phyloP scores from a whole-genome alignment of 2,797 vertebrate species.

The Sparus aurata region DNA sequence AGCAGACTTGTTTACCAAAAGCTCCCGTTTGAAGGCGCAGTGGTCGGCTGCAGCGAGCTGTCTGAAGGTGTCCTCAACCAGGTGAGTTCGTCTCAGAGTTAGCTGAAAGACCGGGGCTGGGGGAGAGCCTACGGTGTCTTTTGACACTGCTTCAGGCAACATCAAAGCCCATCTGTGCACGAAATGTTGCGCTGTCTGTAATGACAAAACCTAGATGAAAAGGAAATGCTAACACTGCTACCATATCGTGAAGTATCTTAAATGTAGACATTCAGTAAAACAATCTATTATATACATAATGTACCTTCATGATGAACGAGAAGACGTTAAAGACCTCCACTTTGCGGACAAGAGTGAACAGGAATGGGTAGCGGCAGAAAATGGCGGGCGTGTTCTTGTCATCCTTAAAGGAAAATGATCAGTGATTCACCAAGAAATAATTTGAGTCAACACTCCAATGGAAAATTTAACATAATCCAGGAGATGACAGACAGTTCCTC shows the following conservation, averaged over 20 bases:
- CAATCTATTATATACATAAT: no score
- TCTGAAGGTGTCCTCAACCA: constrained; percentile 84
- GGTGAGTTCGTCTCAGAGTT: constrained; percentile 71
- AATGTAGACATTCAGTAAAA: background rate
- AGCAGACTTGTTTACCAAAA: constrained; percentile 68
- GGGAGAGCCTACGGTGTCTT: background rate
- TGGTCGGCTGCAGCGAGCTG: constrained; percentile 64
- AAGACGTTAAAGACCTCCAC: constrained; percentile 53
- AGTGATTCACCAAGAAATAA: background rate
- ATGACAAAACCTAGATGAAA: constrained; percentile 12
- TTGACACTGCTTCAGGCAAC: fast-evolving
- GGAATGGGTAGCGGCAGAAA: constrained; percentile 82
- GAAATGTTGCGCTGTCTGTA: constrained; percentile 4
- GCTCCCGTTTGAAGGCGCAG: constrained; percentile 57
- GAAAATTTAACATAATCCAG: background rate
- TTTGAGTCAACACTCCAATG: background rate
- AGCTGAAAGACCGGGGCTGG: constrained; percentile 65
- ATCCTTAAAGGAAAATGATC: constrained; percentile 63
- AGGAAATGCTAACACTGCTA: background rate
- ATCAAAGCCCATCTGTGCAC: fast-evolving
- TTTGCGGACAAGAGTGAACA: constrained; percentile 73
- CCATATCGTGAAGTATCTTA: background rate
- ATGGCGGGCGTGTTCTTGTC: constrained; percentile 43
- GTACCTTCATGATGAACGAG: constrained; percentile 53
- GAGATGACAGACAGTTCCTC: background rate